These are phyloP conservation scores for Ryuthela nishihirai DNA, from an alignment of 2,888 invertebrate species.

Conservation along the genomic window DNA sequence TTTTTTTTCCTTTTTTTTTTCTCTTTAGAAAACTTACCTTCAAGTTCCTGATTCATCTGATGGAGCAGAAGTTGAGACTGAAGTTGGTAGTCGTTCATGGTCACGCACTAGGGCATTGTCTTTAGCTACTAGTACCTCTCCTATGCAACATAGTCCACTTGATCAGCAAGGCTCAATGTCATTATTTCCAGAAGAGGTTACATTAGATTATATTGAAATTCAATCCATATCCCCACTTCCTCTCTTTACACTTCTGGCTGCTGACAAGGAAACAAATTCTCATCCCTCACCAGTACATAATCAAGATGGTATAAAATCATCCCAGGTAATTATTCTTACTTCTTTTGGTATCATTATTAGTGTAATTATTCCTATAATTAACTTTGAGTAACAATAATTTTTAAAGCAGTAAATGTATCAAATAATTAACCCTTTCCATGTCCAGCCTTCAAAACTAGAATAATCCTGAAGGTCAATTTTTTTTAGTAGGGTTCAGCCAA, in stretches of 20 bases:
- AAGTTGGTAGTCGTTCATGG: slow-evolving; percentile 68
- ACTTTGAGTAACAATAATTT: no score
- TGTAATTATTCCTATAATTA: no score
- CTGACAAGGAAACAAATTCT: slow-evolving; percentile 61
- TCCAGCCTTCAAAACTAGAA: no score
- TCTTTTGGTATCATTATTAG: no score
- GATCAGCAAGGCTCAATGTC: slow-evolving; percentile 77
- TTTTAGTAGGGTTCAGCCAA: no score
- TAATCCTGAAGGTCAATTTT: no score
- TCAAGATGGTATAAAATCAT: no score
- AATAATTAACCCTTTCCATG: no score
- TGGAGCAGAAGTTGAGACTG: slow-evolving; percentile 59
- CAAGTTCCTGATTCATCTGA: slow-evolving; percentile 34
- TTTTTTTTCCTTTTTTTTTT: not conserved
- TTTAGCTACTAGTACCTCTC: slow-evolving; percentile 53
- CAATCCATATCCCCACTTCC: slow-evolving; percentile 97
- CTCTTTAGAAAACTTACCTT: slow-evolving; percentile 29
- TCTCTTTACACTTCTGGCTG: slow-evolving; percentile 89
- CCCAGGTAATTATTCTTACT: no score
- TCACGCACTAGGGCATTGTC: slow-evolving; percentile 84
- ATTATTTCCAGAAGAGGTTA: slow-evolving; percentile 75
- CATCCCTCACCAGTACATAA: slow-evolving; percentile 11
- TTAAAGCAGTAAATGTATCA: no score
- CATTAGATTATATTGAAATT: slow-evolving; percentile 90
- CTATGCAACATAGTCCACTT: slow-evolving; percentile 35